phyloP scores from a whole-genome alignment of 2,113 vertebrate species.

The Eolophus roseicapilla region DNA sequence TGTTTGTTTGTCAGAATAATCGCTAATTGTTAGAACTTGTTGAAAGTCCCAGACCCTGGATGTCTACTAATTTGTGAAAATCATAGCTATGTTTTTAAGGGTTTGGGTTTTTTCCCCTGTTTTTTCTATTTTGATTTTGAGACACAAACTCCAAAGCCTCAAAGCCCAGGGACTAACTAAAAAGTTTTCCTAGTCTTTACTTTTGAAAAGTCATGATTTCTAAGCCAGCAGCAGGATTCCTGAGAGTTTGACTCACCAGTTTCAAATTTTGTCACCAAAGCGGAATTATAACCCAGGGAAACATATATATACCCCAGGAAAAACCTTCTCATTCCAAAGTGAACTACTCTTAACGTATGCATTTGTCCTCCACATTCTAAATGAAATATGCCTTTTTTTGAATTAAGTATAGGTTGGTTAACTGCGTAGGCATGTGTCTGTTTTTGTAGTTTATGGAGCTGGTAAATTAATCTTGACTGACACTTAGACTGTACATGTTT shows the following conservation, averaged over 20 bases:
- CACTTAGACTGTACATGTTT: background rate
- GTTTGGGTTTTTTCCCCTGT: no score
- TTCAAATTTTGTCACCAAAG: background rate
- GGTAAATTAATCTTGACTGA: slow-evolving; percentile 5
- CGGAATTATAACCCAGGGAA: background rate
- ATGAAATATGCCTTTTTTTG: background rate
- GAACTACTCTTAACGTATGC: background rate
- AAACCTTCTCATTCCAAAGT: background rate
- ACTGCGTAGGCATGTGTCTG: background rate
- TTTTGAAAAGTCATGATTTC: background rate
- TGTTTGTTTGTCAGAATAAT: slow-evolving; percentile 27
- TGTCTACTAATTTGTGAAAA: background rate
- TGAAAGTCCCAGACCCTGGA: background rate
- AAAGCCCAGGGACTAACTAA: background rate
- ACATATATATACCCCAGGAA: background rate
- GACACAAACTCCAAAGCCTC: background rate
- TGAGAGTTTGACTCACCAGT: background rate
- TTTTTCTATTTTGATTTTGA: background rate
- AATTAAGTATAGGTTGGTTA: background rate
- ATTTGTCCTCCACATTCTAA: background rate
- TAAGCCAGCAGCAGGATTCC: background rate
- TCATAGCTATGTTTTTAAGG: background rate
- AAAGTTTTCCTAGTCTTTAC: background rate
- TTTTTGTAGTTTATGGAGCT: background rate
- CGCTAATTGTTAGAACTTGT: slow-evolving; percentile 10